Percentiles rank a stretch among this genome's conserved stretches.
phyloP scores from a whole-genome alignment of 2,113 vertebrate genomes.

The human (Homo sapiens) region DNA sequence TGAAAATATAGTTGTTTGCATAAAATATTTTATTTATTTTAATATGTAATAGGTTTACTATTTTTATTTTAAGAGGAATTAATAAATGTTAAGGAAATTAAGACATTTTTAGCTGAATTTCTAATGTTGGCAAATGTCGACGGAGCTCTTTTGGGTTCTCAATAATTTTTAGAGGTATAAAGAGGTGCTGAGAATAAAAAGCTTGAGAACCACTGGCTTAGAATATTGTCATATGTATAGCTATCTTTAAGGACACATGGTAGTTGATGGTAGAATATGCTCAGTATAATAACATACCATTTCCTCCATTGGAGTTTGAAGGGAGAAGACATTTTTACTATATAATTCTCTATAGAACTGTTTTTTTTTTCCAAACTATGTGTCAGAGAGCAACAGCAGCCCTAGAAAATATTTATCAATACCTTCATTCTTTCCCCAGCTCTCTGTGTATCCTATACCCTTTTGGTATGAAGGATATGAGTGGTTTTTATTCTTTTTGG shows the following conservation, averaged over 20 bases:
- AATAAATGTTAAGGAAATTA: not conserved
- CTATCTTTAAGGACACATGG: not conserved
- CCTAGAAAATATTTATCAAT: not conserved
- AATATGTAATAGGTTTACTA: not conserved
- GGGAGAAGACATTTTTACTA: not conserved
- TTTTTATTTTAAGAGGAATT: constrained; percentile 41
- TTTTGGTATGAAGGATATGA: not conserved
- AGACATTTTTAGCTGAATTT: not conserved
- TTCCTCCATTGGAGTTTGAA: constrained; percentile 29
- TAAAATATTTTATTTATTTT: not conserved
- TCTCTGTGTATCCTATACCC: not conserved
- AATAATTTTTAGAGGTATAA: not conserved
- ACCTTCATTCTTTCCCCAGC: not conserved
- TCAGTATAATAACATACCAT: not conserved
- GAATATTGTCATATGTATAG: not conserved
- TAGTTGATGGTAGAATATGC: not conserved
- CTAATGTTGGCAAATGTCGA: not conserved
- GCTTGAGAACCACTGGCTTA: not conserved
- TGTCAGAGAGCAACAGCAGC: not conserved
- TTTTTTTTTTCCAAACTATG: not conserved
- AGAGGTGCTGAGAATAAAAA: not conserved
- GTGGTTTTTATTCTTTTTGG: not conserved
- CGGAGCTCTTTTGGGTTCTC: not conserved
- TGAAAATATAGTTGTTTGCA: not conserved
- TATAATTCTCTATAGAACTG: not conserved